Evolutionary conservation across 2,797 vertebrate species (phyloP).

Genomic region (Rhinogobio ventralis): DNA sequence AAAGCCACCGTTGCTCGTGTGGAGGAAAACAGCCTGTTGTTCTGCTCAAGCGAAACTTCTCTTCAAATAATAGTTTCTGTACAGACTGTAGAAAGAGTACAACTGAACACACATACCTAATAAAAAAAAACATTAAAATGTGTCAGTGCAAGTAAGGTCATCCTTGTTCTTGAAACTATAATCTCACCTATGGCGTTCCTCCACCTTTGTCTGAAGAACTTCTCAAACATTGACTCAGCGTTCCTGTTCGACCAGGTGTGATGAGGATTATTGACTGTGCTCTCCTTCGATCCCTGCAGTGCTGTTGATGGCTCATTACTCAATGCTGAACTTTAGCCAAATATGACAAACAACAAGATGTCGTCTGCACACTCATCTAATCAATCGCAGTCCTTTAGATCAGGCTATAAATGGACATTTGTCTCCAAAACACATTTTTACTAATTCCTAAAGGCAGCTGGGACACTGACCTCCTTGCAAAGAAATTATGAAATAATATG

Average conservation of each 20-base stretch:
- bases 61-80: background rate
- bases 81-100: background rate
- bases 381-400: background rate
- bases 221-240: slow-evolving; percentile 4
- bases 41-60: background rate
- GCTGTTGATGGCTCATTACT: slow-evolving; percentile 24
- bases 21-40: slow-evolving; percentile 4
- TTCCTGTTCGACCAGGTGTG: slow-evolving; percentile 7
- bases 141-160: background rate
- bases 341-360: background rate
- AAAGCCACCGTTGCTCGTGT: background rate
- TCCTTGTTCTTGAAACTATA: background rate
- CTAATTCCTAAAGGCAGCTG: background rate
- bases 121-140: background rate
- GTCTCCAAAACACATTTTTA: background rate
- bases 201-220: background rate
- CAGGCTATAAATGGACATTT: background rate
- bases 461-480: background rate
- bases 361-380: background rate
- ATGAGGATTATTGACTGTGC: slow-evolving; percentile 16
- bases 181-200: background rate
- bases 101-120: background rate
- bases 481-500: background rate
- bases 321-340: background rate
- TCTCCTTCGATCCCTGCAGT: background rate